Conservation (phyloP, 2,113 vertebrate genomes). For the Amia ocellicauda region DNA sequence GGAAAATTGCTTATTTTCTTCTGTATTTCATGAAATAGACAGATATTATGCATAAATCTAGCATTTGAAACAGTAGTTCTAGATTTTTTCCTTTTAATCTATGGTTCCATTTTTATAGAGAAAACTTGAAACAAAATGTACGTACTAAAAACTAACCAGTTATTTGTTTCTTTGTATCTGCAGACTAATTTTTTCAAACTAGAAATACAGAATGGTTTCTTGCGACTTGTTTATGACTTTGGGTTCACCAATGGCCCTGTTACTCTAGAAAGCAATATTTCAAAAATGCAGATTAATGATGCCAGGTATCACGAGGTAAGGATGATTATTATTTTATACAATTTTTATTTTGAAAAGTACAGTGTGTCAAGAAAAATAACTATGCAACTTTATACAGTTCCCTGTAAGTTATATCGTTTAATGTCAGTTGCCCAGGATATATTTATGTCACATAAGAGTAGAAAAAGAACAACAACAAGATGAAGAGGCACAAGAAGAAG, state of each 20-base stretch:
- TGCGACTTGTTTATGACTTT: conserved; percentile 86
- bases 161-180: conserved; percentile 37
- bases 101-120: no score
- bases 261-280: conserved; percentile 74
- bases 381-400: neutral
- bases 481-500: no score
- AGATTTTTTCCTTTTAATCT: no score
- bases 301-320: conserved; percentile 93
- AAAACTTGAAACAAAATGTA: no score
- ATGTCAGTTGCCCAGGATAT: no score
- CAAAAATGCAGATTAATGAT: conserved; percentile 87
- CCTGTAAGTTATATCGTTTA: neutral
- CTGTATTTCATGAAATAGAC: no score
- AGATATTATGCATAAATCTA: no score
- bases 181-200: conserved; percentile 89
- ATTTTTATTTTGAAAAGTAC: neutral
- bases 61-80: no score
- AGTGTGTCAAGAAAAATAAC: neutral
- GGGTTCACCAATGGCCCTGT: conserved; percentile 80
- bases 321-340: neutral
- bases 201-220: conserved; percentile 82
- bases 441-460: no score
- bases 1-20: no score
- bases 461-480: no score
- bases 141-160: no score